Conservation (phyloP, 2,888 invertebrate species). For the Caenorhabditis plicata region DNA sequence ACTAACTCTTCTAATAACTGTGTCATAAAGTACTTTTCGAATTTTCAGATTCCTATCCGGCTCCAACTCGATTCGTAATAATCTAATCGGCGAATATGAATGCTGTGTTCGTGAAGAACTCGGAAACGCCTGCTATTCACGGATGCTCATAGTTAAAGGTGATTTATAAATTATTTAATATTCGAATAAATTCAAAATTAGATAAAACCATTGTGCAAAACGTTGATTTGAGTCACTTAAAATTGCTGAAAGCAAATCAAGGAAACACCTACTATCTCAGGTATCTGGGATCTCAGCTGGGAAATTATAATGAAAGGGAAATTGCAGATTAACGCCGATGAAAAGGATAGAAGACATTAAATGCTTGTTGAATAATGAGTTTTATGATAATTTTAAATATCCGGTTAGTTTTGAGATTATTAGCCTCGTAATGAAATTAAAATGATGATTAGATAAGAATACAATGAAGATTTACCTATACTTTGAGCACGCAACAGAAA, state of each 20-base stretch:
- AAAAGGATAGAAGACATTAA: conserved; percentile 26
- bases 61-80: conserved; percentile 29
- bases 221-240: conserved; percentile 16
- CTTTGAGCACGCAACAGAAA: background rate
- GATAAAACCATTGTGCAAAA: conserved; percentile 6
- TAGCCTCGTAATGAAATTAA: background rate
- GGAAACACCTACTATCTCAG: conserved; percentile 29
- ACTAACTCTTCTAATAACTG: no score
- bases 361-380: conserved; percentile 21
- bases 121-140: conserved; percentile 27
- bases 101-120: conserved; percentile 28
- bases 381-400: conserved; percentile 25
- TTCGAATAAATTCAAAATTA: background rate
- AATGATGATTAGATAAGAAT: background rate
- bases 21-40: conserved; percentile 7
- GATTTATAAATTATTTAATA: conserved; percentile 1
- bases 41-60: conserved; percentile 22
- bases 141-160: conserved; percentile 20
- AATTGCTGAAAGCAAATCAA: conserved; percentile 12
- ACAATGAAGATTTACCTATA: background rate
- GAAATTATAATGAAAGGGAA: background rate
- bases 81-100: conserved; percentile 25
- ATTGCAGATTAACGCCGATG: conserved; percentile 21
- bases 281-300: conserved; percentile 3
- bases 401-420: conserved; percentile 7